Percentiles rank a stretch among this genome's conserved stretches.
Evolutionary conservation across 2,113 vertebrate species (phyloP).

Genomic region (Eulemur macaco): DNA sequence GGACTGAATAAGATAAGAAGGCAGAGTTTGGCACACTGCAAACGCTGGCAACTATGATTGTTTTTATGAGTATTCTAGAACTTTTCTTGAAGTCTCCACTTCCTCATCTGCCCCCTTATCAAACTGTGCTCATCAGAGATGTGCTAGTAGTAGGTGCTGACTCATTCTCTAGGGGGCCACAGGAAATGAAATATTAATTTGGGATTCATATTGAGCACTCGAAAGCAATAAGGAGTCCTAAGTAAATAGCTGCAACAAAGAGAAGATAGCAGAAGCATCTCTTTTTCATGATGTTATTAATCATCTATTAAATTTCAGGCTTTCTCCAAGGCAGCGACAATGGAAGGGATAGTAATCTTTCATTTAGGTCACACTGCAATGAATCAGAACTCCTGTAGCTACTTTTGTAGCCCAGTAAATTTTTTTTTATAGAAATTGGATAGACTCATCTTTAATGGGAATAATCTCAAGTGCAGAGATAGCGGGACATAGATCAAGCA

Average conservation of each 20-base stretch:
- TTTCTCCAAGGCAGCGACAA: neutral
- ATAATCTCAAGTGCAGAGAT: neutral
- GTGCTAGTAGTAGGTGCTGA: neutral
- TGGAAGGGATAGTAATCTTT: neutral
- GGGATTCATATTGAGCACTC: neutral
- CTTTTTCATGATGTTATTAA: neutral
- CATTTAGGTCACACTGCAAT: neutral
- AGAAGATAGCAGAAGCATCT: neutral
- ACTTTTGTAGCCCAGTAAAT: neutral
- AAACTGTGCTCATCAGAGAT: neutral
- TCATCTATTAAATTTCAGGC: neutral
- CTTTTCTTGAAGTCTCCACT: neutral
- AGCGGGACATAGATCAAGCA: neutral
- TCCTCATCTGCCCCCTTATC: neutral
- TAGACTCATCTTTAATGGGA: neutral
- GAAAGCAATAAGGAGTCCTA: neutral
- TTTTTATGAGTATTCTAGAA: constrained; percentile 11
- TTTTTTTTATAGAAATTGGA: neutral
- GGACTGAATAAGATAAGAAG: neutral
- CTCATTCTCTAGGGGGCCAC: neutral
- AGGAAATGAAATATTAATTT: constrained; percentile 15
- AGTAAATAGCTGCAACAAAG: neutral
- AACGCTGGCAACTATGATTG: neutral
- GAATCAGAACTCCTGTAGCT: neutral
- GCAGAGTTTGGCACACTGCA: neutral